These are phyloP conservation scores for Caenorhabditis sp. DNA, from an alignment of 2,888 invertebrate genomes.

Conservation along the genomic window DNA sequence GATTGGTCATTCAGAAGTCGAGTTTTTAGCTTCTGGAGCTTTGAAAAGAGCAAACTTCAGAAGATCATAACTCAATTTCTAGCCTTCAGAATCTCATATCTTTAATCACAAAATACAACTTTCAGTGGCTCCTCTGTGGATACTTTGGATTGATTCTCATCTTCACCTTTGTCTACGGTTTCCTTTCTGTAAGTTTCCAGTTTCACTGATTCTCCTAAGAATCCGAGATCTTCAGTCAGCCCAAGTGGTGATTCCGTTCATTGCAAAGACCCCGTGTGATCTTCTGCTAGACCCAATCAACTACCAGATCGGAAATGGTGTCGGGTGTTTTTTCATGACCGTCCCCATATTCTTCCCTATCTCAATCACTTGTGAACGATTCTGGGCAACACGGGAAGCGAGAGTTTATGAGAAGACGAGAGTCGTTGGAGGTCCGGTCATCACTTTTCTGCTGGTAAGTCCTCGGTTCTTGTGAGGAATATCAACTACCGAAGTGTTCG, in stretches of 20 bases:
- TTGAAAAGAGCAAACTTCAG: too few relatives aligned
- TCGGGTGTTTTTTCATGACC: constrained; percentile 21
- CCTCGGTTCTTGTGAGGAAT: too few relatives aligned
- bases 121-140: constrained; percentile 27
- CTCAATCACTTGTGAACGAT: constrained; percentile 38
- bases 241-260: not conserved
- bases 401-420: constrained; percentile 28
- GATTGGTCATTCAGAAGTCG: too few relatives aligned
- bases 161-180: not conserved
- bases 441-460: constrained; percentile 18
- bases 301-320: not conserved
- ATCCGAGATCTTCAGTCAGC: not conserved
- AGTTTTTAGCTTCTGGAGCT: too few relatives aligned
- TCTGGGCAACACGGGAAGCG: constrained; percentile 26
- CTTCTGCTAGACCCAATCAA: not conserved
- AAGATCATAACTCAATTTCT: too few relatives aligned
- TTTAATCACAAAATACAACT: too few relatives aligned
- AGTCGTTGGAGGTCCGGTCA: constrained; percentile 15
- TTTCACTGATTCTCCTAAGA: not conserved
- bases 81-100: too few relatives aligned
- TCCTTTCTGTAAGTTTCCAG: not conserved
- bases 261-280: not conserved
- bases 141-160: constrained; percentile 15
- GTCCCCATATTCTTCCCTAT: constrained; percentile 36
- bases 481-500: not conserved